Conservation (phyloP, 2,888 invertebrate species). For the Meliscaeva auricollis region DNA sequence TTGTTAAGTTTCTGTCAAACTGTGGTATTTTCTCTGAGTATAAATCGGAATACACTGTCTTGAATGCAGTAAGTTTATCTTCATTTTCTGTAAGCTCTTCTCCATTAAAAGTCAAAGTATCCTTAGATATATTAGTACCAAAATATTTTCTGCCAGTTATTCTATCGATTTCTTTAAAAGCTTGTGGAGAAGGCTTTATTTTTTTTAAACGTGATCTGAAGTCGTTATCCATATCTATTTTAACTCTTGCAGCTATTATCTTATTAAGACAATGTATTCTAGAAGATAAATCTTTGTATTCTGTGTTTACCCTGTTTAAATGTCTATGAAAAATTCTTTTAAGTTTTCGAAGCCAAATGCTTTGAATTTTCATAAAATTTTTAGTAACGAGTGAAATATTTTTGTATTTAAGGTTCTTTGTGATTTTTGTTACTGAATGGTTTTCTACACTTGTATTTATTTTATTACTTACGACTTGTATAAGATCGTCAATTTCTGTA, state of each 20-base stretch:
- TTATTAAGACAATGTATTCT: constrained; percentile 24
- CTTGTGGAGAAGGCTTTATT: constrained; percentile 26
- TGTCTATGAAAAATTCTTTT: constrained; percentile 15
- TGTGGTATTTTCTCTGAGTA: constrained; percentile 3
- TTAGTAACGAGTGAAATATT: neutral
- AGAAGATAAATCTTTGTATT: neutral
- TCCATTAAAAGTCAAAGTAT: constrained; percentile 4
- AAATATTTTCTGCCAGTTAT: constrained; percentile 33
- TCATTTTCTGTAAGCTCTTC: neutral
- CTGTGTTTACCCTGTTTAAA: neutral
- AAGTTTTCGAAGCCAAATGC: neutral
- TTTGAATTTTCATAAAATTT: constrained; percentile 13
- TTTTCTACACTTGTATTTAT: neutral
- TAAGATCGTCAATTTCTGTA: neutral
- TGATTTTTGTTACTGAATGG: neutral
- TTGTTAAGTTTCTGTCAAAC: neutral
- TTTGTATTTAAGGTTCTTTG: constrained; percentile 5
- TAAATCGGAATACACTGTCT: neutral
- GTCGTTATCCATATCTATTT: neutral
- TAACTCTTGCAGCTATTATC: constrained; percentile 12
- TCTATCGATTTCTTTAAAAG: constrained; percentile 26
- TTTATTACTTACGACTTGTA: neutral
- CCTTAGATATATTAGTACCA: neutral
- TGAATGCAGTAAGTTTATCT: constrained; percentile 6
- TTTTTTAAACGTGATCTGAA: neutral